Evolutionary conservation across 2,113 vertebrate species (phyloP).

Genomic region (Rattus norvegicus): GRCr8 NC_086026.1:89485001-89485500

Average conservation of each 20-base stretch:
- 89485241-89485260: not conserved
- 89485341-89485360: not conserved
- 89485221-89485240: not conserved
- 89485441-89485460: not conserved
- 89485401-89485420: not conserved
- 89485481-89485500: not conserved
- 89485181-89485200: not conserved
- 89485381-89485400: not conserved
- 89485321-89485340: not conserved
- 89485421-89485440: not conserved
- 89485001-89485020: not conserved
- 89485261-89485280: not conserved
- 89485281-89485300: not conserved
- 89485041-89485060: constrained; percentile 2
- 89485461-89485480: not conserved
- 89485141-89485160: not conserved
- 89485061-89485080: constrained; percentile 13
- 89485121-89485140: not conserved
- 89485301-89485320: not conserved
- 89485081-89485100: not conserved
- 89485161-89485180: not conserved
- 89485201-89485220: not conserved
- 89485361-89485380: not conserved
- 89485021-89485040: not conserved
- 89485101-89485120: not conserved